These are phyloP conservation scores for Lasioglossum villosulum DNA, from an alignment of 2,888 invertebrate genomes.

Conservation along the genomic window DNA sequence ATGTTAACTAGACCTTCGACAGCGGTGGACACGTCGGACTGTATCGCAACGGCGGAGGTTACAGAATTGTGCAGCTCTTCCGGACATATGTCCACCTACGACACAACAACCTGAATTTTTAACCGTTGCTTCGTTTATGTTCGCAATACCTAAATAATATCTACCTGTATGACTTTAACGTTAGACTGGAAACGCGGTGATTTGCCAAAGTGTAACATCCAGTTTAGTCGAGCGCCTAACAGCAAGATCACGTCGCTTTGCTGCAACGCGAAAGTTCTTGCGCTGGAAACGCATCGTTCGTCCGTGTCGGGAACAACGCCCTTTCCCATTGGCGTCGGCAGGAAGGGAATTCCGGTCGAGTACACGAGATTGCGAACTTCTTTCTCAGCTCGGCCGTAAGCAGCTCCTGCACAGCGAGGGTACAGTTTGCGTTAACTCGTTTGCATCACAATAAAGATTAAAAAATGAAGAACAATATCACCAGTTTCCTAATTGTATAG, in stretches of 20 bases:
- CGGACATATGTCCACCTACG: slow-evolving; percentile 92
- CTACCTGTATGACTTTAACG: slow-evolving; percentile 95
- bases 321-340: slow-evolving; percentile 98
- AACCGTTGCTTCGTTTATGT: not conserved
- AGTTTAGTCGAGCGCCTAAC: slow-evolving; percentile 96
- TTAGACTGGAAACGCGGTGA: slow-evolving; percentile 92
- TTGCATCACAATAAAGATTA: not conserved
- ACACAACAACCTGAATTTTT: not conserved
- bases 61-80: slow-evolving; percentile 98
- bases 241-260: slow-evolving; percentile 95
- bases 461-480: not conserved
- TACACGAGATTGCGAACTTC: slow-evolving; percentile 89
- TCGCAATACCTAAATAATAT: not conserved
- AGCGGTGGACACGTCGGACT: slow-evolving; percentile 93
- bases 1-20: slow-evolving; percentile 87
- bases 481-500: too few relatives aligned
- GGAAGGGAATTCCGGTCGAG: slow-evolving; percentile 92
- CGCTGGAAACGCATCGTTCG: slow-evolving; percentile 92
- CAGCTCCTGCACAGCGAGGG: slow-evolving; percentile 87
- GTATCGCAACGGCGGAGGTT: slow-evolving; percentile 91
- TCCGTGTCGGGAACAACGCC: slow-evolving; percentile 91
- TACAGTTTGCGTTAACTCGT: not conserved
- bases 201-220: slow-evolving; percentile 98
- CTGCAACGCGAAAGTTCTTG: slow-evolving; percentile 93
- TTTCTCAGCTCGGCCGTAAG: slow-evolving; percentile 92